phyloP scores from a whole-genome alignment of 2,888 invertebrate species.

The Macaria liturata region DNA sequence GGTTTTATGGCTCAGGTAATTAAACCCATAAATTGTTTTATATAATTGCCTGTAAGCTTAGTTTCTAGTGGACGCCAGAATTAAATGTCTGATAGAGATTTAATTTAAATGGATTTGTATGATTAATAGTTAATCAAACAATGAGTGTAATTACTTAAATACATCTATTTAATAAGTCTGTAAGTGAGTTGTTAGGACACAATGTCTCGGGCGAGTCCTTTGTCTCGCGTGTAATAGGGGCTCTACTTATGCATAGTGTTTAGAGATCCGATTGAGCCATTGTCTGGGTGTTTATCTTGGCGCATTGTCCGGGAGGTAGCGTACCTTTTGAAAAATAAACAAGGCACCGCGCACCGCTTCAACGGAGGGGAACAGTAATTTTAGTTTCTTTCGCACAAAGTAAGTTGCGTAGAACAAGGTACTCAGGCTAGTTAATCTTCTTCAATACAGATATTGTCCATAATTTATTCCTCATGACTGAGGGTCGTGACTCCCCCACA shows the following conservation, averaged over 20 bases:
- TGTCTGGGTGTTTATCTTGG: conserved; percentile 26
- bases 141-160: conserved; percentile 5
- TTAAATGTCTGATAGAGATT: conserved; percentile 3
- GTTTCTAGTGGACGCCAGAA: conserved; percentile 8
- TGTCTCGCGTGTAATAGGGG: conserved; percentile 22
- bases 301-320: conserved; percentile 25
- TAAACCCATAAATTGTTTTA: conserved; percentile 18
- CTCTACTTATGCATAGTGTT: conserved; percentile 32
- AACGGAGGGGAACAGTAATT: conserved; percentile 6
- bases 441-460: too few relatives aligned
- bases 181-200: conserved; percentile 31
- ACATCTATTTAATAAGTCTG: conserved; percentile 10
- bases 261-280: conserved; percentile 32
- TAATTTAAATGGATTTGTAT: too few relatives aligned
- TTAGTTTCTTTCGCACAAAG: conserved; percentile 2
- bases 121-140: too few relatives aligned
- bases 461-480: too few relatives aligned
- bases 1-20: conserved; percentile 21
- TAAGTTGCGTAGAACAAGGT: neutral
- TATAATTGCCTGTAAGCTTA: conserved; percentile 2
- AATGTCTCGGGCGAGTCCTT: conserved; percentile 21
- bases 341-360: neutral
- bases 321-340: conserved; percentile 24
- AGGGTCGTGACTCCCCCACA: too few relatives aligned
- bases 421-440: too few relatives aligned